Base-by-base conservation (phyloP, 2,888 invertebrate species). In the Anodontia alba region DNA sequence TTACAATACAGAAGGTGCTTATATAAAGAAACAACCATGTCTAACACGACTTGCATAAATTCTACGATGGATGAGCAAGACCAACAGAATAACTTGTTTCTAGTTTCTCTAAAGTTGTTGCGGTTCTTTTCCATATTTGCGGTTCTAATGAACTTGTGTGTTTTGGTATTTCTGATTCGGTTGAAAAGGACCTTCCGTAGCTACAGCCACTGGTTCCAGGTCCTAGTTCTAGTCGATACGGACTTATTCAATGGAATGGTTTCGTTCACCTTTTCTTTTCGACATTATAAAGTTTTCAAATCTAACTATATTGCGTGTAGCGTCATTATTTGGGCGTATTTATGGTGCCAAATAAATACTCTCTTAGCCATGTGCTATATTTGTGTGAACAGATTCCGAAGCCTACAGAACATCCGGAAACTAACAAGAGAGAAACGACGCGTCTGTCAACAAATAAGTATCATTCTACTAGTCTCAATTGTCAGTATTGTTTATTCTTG, bases 151-250 rank as follows among this genome's bases (percentile, higher is more conserved):
- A 62, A 62, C 17, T 29, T 33, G 10, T 33, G 62, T 33, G 62
- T 62, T 8, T 3, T 62, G 12, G 1, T 15, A 17, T 20, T 62
- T 1, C 12, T 62, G 17, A 33, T 62, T 33, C 62, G 62, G 3
- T 17, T 62, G 20, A 62, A 62, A 33, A 62, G 20, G 33, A 33
- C 20, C 1, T 62, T 62, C 33, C 62, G 62, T 17, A 62, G 33
- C 23, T 62, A 62, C 20, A 62, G 33, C 20, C 33, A 62, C 20
- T 62, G 62, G 62, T 62, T 62, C n/a, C 62, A 62, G 20, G 33
- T 62, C 31, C 10, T 33, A 5, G 62, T 62, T 33, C 20, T 62
- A 33, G 10, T 33, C 31, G 33, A 33, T 17, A 33, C 5, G 20
- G 62, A 62, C 23, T 33, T 33, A 10, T 33, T 62, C 17, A 62